A percentile compares a stretch with the other conserved stretches of the same genome.
phyloP scores from a whole-genome alignment of 2,113 vertebrate genomes.

The Dromiciops gliroides region DNA sequence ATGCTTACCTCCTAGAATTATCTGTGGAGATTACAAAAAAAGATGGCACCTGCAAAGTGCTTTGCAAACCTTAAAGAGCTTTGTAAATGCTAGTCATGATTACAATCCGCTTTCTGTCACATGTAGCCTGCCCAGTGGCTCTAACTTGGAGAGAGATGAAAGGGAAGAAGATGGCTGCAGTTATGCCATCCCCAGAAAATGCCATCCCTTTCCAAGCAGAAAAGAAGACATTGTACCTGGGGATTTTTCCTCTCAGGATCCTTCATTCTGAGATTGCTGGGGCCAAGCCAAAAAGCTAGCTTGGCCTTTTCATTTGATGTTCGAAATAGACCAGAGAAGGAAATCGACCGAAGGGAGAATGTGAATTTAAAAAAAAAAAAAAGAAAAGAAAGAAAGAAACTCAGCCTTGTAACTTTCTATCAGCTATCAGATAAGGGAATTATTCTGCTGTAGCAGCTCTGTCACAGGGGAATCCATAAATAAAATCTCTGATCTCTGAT shows the following conservation, averaged over 20 bases:
- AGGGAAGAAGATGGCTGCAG: neutral
- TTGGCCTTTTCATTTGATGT: neutral
- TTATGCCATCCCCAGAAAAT: neutral
- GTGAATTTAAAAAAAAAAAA: neutral
- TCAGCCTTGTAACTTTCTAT: constrained; percentile 7
- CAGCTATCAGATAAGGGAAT: constrained; percentile 49
- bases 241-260: neutral
- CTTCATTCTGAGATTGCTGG: neutral
- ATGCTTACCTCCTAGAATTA: neutral
- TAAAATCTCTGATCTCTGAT: neutral
- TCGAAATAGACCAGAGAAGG: neutral
- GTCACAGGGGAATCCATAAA: neutral
- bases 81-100: neutral
- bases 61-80: neutral
- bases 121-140: neutral
- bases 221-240: neutral
- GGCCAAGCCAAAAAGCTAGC: neutral
- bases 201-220: neutral
- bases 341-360: neutral
- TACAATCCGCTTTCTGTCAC: neutral
- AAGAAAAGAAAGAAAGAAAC: neutral
- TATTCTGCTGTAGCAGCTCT: neutral
- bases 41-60: neutral
- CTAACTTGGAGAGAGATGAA: neutral
- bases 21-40: neutral